Base-by-base conservation (phyloP, 2,888 invertebrate species). In the Melinaea menophilus region DNA sequence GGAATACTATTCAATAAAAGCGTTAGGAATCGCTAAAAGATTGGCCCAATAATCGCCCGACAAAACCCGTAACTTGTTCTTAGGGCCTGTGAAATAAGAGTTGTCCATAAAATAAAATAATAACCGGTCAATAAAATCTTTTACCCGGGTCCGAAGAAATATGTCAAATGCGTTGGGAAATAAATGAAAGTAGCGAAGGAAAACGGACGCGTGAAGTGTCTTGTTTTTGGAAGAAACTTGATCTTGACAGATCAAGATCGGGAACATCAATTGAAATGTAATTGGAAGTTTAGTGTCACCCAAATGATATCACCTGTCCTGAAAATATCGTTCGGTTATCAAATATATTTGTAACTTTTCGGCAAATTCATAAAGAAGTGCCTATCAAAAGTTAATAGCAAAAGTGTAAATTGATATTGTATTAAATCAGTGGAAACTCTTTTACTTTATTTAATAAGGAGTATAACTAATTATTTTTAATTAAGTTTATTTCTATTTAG, bases 41-140 rank as follows among this genome's bases (percentile, higher is more conserved):
- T 85, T 85, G 84, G 77, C 75, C 81, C 84, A 85, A 88, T 87
- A 87, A 88, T 82, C 82, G 79, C 75, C 80, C 80, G 82, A 84
- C 84, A 86, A 85, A 88, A 86, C 83, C 82, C 82, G 82, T 86
- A 84, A 88, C 81, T 82, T 78, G 78, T 72, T 79, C 84, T 84
- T 80, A 84, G 79, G 74, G 77, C 81, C 88, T 79, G 86, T 89
- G 88, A 90, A 90, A 89, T 88, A 87, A 82, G 87, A 89, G 88
- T 86, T 84, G 85, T 82, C 84, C 80, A 89, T 90, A 90, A 90
- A 89, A 89, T 89, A 84, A 89, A 90, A 89, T 89, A 89, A 89
- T 90, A 90, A 88, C 84, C 82, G 85, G 83, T 83, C 88, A 87
- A 89, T 89, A 89, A 89, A 90, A 88, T 84, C 81, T 80, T 79